Evolutionary conservation across 2,888 invertebrate genomes (phyloP).

Genomic region (Helleia helle): DNA sequence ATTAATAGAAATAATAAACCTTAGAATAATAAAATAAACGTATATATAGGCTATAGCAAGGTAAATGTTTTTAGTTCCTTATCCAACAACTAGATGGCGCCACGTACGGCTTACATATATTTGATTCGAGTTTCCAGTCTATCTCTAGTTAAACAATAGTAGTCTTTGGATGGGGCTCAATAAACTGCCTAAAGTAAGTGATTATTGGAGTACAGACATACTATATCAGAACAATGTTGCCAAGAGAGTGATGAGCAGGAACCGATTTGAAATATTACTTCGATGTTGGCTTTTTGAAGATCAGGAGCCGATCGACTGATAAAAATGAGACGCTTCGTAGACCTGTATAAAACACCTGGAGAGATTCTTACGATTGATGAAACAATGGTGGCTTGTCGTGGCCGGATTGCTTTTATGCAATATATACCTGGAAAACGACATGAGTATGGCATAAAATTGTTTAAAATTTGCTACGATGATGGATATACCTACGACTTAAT

Average conservation of each 20-base stretch:
- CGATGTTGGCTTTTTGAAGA: neutral
- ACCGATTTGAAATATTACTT: neutral
- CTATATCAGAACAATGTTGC: neutral
- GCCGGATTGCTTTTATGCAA: constrained; percentile 9
- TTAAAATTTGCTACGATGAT: constrained; percentile 4
- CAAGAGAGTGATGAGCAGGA: neutral
- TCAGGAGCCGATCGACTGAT: constrained; percentile 4
- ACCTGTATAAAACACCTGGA: constrained; percentile 9
- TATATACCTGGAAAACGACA: constrained; percentile 9
- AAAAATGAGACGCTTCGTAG: constrained; percentile 3
- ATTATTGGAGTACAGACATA: constrained; percentile 6
- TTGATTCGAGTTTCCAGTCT: too few relatives aligned
- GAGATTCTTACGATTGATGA: constrained; percentile 10
- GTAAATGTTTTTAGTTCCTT: too few relatives aligned
- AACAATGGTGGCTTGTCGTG: constrained; percentile 9
- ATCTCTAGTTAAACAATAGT: too few relatives aligned
- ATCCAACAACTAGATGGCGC: too few relatives aligned
- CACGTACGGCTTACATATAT: too few relatives aligned
- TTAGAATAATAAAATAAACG: too few relatives aligned
- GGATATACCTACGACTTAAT: constrained; percentile 4
- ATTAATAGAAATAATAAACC: too few relatives aligned
- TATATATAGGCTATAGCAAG: too few relatives aligned
- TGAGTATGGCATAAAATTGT: constrained; percentile 10
- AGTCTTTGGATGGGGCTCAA: constrained; percentile 11
- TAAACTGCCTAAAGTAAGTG: constrained; percentile 9